Evolutionary conservation across 2,888 invertebrate genomes (phyloP).

Genomic region (Elaeidobius kamerunicus): DNA sequence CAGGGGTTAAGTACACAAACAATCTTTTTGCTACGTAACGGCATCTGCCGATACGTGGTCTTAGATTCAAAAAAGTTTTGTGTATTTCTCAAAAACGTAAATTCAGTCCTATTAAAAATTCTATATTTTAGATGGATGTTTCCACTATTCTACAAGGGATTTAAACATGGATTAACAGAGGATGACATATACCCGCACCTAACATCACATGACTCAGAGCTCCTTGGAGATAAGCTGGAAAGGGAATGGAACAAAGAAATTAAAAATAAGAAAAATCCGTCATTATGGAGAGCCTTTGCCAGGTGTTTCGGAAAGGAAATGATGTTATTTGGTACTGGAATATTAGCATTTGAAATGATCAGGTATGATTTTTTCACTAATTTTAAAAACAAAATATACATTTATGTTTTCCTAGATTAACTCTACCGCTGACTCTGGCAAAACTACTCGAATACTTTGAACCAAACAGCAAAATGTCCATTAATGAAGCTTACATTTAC

Average conservation of each 20-base stretch:
- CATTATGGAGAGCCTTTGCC: slow-evolving; percentile 35
- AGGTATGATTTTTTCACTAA: slow-evolving; percentile 5
- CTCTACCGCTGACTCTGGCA: slow-evolving; percentile 37
- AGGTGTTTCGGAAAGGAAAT: slow-evolving; percentile 36
- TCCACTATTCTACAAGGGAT: slow-evolving; percentile 51
- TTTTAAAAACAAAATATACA: slow-evolving; percentile 11
- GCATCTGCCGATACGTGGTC: too few species aligned
- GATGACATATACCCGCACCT: slow-evolving; percentile 52
- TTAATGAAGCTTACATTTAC: slow-evolving; percentile 68
- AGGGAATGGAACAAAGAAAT: slow-evolving; percentile 39
- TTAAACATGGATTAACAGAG: slow-evolving; percentile 49
- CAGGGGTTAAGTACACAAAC: too few species aligned
- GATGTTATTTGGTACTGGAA: slow-evolving; percentile 18
- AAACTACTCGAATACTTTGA: slow-evolving; percentile 60
- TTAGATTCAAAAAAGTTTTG: not conserved
- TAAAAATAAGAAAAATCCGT: slow-evolving; percentile 31
- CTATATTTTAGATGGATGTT: slow-evolving; percentile 51
- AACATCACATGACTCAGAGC: slow-evolving; percentile 47
- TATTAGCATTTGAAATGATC: slow-evolving; percentile 19
- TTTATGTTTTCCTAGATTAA: slow-evolving; percentile 32
- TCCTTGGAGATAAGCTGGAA: slow-evolving; percentile 40
- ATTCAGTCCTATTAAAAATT: too few species aligned
- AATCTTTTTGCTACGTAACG: too few species aligned
- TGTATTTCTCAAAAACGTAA: too few species aligned
- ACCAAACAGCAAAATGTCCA: slow-evolving; percentile 44